These are phyloP conservation scores for Erebia palarica DNA, from an alignment of 2,888 invertebrate genomes.

Conservation along the genomic window DNA sequence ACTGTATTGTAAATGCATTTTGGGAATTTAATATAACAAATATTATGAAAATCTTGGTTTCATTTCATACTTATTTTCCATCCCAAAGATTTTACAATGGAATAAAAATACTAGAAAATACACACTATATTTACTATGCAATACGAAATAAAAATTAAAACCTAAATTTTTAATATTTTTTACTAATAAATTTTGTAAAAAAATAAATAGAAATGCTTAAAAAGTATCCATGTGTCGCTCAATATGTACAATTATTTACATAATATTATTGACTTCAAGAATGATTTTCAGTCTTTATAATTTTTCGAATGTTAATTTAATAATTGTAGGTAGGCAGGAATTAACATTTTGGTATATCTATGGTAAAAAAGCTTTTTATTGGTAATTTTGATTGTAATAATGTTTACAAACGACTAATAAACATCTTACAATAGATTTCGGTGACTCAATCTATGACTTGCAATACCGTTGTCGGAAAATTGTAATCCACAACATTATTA, in stretches of 20 bases:
- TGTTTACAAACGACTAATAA: neutral
- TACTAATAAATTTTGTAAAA: constrained; percentile 33
- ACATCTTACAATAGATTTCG: neutral
- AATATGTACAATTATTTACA: constrained; percentile 48
- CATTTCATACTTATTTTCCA: constrained; percentile 25
- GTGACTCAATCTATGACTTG: neutral
- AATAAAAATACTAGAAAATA: constrained; percentile 5
- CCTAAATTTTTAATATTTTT: constrained; percentile 28
- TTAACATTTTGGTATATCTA: neutral
- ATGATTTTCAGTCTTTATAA: constrained; percentile 46
- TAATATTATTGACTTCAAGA: constrained; percentile 31
- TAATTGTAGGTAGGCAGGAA: neutral
- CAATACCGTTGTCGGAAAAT: constrained; percentile 1
- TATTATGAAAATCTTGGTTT: constrained; percentile 50
- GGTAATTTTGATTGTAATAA: neutral
- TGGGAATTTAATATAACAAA: constrained; percentile 61
- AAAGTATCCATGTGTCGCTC: constrained; percentile 24
- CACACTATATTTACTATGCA: constrained; percentile 10
- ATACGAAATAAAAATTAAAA: constrained; percentile 25
- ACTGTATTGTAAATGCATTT: constrained; percentile 68
- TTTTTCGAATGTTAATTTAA: constrained; percentile 21
- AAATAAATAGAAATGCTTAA: constrained; percentile 41
- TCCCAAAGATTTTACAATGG: neutral
- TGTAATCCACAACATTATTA: neutral
- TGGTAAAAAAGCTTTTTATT: too few species aligned